Evolutionary conservation across 2,888 invertebrate species (phyloP).

Genomic region (Myopa tessellatipennis): DNA sequence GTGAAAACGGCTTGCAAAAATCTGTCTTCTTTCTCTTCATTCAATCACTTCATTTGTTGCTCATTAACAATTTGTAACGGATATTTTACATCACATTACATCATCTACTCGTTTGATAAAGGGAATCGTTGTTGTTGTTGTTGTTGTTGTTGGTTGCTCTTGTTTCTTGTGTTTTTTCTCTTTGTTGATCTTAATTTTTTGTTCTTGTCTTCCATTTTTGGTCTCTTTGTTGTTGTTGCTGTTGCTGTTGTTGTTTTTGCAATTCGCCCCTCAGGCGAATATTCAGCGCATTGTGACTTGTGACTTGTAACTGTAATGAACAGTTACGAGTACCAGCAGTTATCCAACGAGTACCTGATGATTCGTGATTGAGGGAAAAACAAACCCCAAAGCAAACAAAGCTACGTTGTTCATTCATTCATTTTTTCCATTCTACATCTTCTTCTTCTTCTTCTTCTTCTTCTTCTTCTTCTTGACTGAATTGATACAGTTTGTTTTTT

Average conservation of each 20-base stretch:
- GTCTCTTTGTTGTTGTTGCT: neutral
- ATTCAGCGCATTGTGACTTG: neutral
- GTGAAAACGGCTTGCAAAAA: neutral
- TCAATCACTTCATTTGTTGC: neutral
- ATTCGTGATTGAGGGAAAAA: conserved; percentile 1
- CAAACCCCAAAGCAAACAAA: conserved; percentile 20
- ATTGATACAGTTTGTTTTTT: neutral
- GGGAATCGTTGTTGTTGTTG: neutral
- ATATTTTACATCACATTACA: neutral
- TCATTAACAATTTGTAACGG: conserved; percentile 24
- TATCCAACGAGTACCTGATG: neutral
- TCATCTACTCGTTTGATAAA: neutral
- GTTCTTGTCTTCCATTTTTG: no score
- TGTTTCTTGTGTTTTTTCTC: neutral
- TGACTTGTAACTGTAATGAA: neutral
- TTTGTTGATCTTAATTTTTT: neutral
- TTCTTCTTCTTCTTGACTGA: neutral
- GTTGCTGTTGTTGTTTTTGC: neutral
- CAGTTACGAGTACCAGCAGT: no score
- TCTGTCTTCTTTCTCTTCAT: neutral
- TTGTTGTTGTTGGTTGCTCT: neutral
- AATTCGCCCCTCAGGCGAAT: neutral
- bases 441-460: neutral
- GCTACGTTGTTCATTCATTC: neutral
- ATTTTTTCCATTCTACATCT: neutral